These are phyloP conservation scores for Elysia crispata DNA, from an alignment of 2,888 invertebrate species.

Conservation along the genomic window DNA sequence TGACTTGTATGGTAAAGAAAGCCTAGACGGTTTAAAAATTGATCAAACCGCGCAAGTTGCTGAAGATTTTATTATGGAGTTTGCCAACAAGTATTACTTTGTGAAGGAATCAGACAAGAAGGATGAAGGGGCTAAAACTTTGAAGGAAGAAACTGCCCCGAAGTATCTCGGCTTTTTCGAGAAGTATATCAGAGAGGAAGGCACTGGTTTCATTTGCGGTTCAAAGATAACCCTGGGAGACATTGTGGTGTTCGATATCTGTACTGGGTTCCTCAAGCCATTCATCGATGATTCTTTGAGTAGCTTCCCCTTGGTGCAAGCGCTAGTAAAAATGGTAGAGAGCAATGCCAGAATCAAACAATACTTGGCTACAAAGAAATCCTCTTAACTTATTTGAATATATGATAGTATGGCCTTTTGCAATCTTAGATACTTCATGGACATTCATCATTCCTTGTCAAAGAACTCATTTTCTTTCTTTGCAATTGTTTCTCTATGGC, in stretches of 20 bases:
- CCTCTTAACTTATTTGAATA: too few species aligned
- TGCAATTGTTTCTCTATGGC: too few species aligned
- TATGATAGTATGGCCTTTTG: too few species aligned
- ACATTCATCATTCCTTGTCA: too few species aligned
- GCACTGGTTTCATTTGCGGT: constrained; percentile 22
- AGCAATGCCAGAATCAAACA: constrained; percentile 23
- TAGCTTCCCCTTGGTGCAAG: constrained; percentile 29
- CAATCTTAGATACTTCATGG: too few species aligned
- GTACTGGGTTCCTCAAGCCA: constrained; percentile 20
- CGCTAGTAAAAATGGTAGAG: constrained; percentile 15
- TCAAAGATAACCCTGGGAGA: constrained; percentile 23
- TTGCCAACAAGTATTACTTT: constrained; percentile 11
- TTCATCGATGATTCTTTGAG: neutral
- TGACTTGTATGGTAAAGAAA: constrained; percentile 51
- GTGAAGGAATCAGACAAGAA: constrained; percentile 28
- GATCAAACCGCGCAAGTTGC: constrained; percentile 51
- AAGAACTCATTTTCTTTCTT: too few species aligned
- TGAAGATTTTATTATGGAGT: constrained; percentile 41
- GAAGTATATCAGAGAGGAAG: constrained; percentile 24
- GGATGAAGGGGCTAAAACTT: constrained; percentile 3
- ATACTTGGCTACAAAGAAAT: neutral
- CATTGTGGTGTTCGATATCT: constrained; percentile 25
- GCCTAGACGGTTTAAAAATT: constrained; percentile 47
- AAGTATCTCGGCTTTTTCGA: constrained; percentile 30
- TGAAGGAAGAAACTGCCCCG: constrained; percentile 26